These are phyloP conservation scores for Promerops cafer DNA, from an alignment of 2,113 vertebrate species.

Conservation along the genomic window DNA sequence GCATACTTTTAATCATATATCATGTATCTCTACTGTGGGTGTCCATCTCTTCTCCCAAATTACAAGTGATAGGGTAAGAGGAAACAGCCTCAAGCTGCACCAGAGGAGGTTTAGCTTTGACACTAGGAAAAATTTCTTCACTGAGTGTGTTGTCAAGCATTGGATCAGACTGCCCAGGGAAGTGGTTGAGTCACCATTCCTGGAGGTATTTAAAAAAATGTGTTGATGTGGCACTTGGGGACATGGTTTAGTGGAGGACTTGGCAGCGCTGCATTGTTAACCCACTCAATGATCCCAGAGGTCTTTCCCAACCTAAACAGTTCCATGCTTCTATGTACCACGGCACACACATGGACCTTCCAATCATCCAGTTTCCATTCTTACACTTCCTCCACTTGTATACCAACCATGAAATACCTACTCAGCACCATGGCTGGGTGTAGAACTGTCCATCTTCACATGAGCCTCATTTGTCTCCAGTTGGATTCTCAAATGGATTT, in stretches of 20 bases:
- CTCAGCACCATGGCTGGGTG: neutral
- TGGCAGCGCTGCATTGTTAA: neutral
- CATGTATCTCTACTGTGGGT: neutral
- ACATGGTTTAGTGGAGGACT: neutral
- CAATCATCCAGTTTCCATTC: neutral
- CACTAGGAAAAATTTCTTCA: neutral
- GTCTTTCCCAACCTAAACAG: neutral
- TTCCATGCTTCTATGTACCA: too few relatives aligned
- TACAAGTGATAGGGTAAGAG: neutral
- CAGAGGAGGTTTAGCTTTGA: neutral
- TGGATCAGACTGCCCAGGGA: neutral
- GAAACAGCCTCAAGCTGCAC: neutral
- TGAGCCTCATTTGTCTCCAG: neutral
- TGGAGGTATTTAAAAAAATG: neutral
- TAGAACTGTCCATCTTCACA: neutral
- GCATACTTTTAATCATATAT: neutral
- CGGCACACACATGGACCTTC: rapidly evolving
- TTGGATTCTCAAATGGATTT: neutral
- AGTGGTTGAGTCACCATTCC: neutral
- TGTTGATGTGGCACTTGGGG: neutral
- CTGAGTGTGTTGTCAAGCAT: neutral
- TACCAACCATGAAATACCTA: neutral
- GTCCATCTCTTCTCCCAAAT: neutral
- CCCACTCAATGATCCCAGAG: neutral
- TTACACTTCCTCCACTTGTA: neutral